Percentiles rank a stretch among this genome's conserved stretches.
phyloP scores from a whole-genome alignment of 2,113 vertebrate species.

The Heterocephalus glaber region DNA sequence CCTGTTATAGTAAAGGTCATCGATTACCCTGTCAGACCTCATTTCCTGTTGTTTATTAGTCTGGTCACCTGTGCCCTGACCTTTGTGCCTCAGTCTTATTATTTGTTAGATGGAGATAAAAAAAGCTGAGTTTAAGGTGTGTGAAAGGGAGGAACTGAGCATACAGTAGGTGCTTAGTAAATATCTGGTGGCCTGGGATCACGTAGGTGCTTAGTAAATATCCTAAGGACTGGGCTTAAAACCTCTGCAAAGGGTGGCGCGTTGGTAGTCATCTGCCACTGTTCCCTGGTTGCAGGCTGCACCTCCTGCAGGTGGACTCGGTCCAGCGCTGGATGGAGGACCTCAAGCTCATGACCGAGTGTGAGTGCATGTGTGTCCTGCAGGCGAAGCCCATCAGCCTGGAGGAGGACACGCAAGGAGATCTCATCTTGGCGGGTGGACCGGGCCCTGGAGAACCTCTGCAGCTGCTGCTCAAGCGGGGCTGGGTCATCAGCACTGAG shows the following conservation, averaged over 20 bases:
- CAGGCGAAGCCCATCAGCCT: slow-evolving; percentile 96
- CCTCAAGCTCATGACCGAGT: slow-evolving; percentile 97
- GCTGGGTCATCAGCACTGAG: slow-evolving; percentile 96
- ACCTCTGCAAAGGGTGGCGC: fast-evolving
- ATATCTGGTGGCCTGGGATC: background rate
- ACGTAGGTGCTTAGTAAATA: background rate
- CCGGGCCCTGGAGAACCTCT: slow-evolving; percentile 89
- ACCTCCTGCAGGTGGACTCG: slow-evolving; percentile 94
- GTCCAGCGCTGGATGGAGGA: slow-evolving; percentile 99
- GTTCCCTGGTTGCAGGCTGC: slow-evolving; percentile 84
- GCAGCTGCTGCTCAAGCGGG: slow-evolving; percentile 93
- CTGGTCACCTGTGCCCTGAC: background rate
- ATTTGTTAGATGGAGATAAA: background rate
- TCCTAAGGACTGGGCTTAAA: background rate
- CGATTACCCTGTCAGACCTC: background rate
- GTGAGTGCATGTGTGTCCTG: slow-evolving; percentile 98
- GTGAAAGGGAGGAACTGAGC: background rate
- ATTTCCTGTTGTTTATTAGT: background rate
- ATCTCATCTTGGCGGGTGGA: slow-evolving; percentile 89
- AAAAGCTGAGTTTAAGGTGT: background rate
- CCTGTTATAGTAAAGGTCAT: background rate
- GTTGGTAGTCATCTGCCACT: background rate
- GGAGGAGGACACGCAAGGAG: slow-evolving; percentile 92
- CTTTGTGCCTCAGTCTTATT: background rate
- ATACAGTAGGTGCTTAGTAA: background rate